Conservation (phyloP, 1,140 invertebrate genomes). For the Trissolcus basalis region DNA sequence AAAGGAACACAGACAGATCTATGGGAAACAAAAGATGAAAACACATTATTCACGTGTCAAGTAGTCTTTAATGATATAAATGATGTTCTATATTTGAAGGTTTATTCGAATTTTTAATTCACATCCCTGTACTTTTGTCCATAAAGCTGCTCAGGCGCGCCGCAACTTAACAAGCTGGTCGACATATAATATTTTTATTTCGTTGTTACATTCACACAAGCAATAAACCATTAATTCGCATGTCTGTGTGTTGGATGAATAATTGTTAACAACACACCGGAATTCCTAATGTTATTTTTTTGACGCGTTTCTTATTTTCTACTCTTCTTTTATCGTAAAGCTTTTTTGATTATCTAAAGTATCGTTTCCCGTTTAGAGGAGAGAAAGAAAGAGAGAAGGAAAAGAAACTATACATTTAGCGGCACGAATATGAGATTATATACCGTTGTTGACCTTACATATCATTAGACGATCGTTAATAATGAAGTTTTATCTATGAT, state of each 20-base stretch:
- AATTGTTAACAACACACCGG: not conserved
- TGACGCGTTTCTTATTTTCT: not conserved
- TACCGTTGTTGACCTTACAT: conserved; percentile 47
- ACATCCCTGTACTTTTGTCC: conserved; percentile 51
- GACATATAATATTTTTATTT: conserved; percentile 50
- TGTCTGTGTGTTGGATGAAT: conserved; percentile 14
- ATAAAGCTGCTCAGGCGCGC: not conserved
- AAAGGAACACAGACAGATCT: conserved; percentile 25
- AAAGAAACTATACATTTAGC: conserved; percentile 6
- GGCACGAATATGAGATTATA: conserved; percentile 31
- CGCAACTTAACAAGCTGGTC: conserved; percentile 15
- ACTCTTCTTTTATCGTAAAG: not conserved
- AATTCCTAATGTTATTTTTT: conserved; percentile 17
- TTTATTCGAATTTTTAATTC: conserved; percentile 57
- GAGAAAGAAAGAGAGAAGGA: too few species aligned
- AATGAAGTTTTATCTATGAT: conserved; percentile 33
- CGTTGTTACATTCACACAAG: conserved; percentile 33
- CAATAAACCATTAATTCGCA: conserved; percentile 46
- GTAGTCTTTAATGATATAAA: conserved; percentile 61
- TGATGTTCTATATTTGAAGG: conserved; percentile 61
- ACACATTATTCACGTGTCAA: conserved; percentile 59
- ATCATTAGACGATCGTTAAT: conserved; percentile 48
- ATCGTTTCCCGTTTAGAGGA: conserved; percentile 2
- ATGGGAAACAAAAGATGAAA: conserved; percentile 17
- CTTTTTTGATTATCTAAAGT: not conserved